A percentile compares a stretch with the other conserved stretches of the same genome.
phyloP scores from a whole-genome alignment of 2,113 vertebrate genomes.

The Syngnathus scovelli region DNA sequence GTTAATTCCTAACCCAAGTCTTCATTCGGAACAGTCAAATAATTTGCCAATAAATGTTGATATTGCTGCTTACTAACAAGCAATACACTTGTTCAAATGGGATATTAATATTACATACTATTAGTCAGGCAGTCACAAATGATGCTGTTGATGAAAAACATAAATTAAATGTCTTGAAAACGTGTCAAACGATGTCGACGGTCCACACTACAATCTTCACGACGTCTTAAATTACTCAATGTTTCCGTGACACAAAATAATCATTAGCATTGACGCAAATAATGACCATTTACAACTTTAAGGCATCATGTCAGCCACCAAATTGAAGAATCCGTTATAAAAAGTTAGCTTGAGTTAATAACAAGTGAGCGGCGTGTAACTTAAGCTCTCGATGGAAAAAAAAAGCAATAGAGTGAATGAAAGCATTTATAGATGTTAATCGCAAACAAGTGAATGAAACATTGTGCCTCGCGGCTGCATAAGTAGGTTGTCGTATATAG shows the following conservation, averaged over 20 bases:
- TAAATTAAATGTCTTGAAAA: neutral
- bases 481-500: slow-evolving; percentile 36
- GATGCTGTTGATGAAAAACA: neutral
- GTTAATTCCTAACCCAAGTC: neutral
- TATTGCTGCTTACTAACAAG: neutral
- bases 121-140: neutral
- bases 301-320: slow-evolving; percentile 2
- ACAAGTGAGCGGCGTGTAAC: neutral
- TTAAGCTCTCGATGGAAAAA: neutral
- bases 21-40: neutral
- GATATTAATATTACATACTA: neutral
- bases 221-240: neutral
- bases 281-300: neutral
- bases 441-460: slow-evolving; percentile 15
- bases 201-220: neutral
- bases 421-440: slow-evolving; percentile 4
- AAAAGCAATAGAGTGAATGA: neutral
- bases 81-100: neutral
- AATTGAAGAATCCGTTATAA: neutral
- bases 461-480: slow-evolving; percentile 45
- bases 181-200: neutral
- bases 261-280: neutral
- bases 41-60: neutral
- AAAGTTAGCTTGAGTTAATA: neutral
- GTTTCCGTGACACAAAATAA: neutral